phyloP scores from a whole-genome alignment of 2,797 vertebrate species.

The Premnoplex brunnescens region DNA sequence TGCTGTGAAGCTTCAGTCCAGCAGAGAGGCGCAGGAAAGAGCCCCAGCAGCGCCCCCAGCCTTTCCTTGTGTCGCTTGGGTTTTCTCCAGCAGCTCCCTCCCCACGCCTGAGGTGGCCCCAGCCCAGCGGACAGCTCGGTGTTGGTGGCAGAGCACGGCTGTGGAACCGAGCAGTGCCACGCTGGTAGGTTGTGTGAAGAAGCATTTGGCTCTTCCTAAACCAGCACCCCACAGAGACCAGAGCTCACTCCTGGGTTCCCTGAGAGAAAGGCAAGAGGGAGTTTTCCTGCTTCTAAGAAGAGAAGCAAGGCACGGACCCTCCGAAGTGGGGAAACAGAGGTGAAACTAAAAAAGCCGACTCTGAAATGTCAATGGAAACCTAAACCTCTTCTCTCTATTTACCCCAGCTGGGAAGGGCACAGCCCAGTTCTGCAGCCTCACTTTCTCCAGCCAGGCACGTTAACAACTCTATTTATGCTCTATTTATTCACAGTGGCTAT shows the following conservation, averaged over 20 bases:
- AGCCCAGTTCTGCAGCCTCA: neutral
- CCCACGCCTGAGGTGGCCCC: neutral
- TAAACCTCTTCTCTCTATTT: neutral
- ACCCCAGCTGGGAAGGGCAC: neutral
- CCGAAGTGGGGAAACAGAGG: fast-evolving
- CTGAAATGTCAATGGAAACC: neutral
- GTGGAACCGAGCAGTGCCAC: fast-evolving
- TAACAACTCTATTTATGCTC: constrained; percentile 43
- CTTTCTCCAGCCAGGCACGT: neutral
- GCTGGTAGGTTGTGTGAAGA: neutral
- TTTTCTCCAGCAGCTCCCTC: neutral
- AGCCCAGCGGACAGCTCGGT: neutral
- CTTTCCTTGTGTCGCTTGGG: neutral
- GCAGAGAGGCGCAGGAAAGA: neutral
- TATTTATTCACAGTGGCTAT: constrained; percentile 1
- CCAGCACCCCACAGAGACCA: neutral
- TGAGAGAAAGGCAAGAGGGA: neutral
- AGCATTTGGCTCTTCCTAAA: neutral
- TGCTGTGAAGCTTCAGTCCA: neutral
- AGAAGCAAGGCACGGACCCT: neutral
- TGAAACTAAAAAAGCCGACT: neutral
- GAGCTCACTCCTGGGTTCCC: neutral
- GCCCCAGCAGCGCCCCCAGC: neutral
- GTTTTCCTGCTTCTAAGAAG: neutral
- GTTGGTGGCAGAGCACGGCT: fast-evolving